Evolutionary conservation across 2,113 vertebrate species (phyloP).

Genomic region (Equus przewalskii): DNA sequence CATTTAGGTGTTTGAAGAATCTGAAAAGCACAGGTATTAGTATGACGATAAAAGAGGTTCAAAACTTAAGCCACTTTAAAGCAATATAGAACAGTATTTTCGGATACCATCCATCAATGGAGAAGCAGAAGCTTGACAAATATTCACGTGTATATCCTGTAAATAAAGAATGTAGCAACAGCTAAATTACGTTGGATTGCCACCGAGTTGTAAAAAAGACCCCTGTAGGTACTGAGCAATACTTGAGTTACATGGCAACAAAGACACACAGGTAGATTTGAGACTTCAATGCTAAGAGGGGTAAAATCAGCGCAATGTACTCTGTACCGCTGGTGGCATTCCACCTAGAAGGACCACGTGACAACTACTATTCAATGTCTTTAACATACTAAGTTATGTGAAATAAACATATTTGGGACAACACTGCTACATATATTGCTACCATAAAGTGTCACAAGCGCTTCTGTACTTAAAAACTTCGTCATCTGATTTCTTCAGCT

Average conservation of each 20-base stretch:
- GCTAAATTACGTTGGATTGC: neutral
- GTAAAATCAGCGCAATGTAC: rapidly evolving
- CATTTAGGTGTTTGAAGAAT: conserved; percentile 11
- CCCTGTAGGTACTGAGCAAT: neutral
- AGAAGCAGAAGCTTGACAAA: neutral
- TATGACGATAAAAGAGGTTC: neutral
- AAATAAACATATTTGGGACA: neutral
- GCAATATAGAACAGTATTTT: neutral
- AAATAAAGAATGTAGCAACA: neutral
- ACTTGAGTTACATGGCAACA: neutral
- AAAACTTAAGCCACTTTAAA: neutral
- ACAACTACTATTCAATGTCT: neutral
- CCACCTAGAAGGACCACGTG: neutral
- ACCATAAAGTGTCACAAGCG: neutral
- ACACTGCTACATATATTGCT: neutral
- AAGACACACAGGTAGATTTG: neutral
- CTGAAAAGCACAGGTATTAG: conserved; percentile 1
- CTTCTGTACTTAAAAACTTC: neutral
- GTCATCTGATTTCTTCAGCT: neutral
- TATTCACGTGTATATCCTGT: neutral
- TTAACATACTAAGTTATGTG: neutral
- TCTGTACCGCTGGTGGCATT: neutral
- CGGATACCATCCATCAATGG: neutral
- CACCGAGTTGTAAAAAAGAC: neutral
- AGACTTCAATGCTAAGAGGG: neutral